phyloP scores from a whole-genome alignment of 1,140 invertebrate species.

The Harpegnathos saltator region DNA sequence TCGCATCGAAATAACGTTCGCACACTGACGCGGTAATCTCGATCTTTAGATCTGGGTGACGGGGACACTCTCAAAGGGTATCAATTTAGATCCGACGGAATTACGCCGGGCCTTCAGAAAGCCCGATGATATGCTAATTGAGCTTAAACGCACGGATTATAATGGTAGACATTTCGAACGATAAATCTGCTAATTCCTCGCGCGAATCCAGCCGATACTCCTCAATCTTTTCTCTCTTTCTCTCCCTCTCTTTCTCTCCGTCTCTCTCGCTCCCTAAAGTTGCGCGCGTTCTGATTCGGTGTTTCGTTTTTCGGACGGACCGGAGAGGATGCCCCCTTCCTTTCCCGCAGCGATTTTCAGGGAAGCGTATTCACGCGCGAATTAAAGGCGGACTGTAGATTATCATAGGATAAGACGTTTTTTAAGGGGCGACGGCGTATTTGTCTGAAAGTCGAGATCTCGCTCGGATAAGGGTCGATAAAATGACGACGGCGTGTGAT shows the following conservation, averaged over 20 bases:
- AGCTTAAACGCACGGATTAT: constrained; percentile 38
- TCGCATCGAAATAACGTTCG: background rate
- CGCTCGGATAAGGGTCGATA: constrained; percentile 37
- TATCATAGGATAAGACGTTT: constrained; percentile 27
- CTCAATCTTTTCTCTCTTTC: background rate
- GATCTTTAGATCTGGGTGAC: constrained; percentile 5
- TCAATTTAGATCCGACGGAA: constrained; percentile 9
- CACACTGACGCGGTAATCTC: background rate
- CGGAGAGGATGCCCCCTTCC: background rate
- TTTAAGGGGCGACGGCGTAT: constrained; percentile 43
- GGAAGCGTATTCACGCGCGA: constrained; percentile 15
- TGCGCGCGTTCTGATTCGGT: background rate
- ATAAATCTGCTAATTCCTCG: constrained; percentile 47
- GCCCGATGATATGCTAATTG: constrained; percentile 23
- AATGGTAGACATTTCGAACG: constrained; percentile 31
- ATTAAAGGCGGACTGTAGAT: constrained; percentile 1
- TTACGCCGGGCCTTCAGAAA: background rate
- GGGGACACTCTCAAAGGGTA: background rate
- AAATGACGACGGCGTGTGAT: constrained; percentile 44
- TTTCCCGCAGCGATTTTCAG: constrained; percentile 25
- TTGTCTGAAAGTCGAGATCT: constrained; percentile 54
- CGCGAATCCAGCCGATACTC: background rate
- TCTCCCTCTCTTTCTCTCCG: background rate
- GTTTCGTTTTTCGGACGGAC: constrained; percentile 8
- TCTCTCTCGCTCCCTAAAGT: background rate